A percentile compares a stretch with the other conserved stretches of the same genome.
phyloP scores from a whole-genome alignment of 2,888 invertebrate genomes.

The Drosophila yooni region DNA sequence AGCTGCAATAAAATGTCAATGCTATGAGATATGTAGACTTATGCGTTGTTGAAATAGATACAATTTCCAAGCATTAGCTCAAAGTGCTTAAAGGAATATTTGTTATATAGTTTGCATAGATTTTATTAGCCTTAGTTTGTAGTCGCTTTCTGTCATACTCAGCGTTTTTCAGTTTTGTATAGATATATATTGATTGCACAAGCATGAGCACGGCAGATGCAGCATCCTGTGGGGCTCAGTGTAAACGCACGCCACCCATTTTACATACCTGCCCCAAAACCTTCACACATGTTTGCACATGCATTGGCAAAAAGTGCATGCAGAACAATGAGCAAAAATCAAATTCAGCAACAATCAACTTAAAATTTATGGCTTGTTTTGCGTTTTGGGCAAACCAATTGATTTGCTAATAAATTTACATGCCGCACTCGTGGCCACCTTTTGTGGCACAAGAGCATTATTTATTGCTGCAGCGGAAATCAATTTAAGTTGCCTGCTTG shows the following conservation, averaged over 20 bases:
- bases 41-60: background rate
- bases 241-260: background rate
- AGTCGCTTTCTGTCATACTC: background rate
- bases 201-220: constrained; percentile 10
- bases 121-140: background rate
- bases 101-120: background rate
- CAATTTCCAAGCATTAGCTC: background rate
- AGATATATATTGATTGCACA: constrained; percentile 19
- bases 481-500: constrained; percentile 36
- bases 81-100: background rate
- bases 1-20: background rate
- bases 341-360: constrained; percentile 9
- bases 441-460: constrained; percentile 5
- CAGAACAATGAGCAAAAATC: constrained; percentile 33
- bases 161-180: background rate
- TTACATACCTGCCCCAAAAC: background rate
- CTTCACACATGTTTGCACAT: constrained; percentile 3
- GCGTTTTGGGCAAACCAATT: constrained; percentile 45
- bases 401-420: constrained; percentile 66
- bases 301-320: constrained; percentile 2
- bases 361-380: constrained; percentile 45
- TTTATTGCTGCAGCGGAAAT: constrained; percentile 37
- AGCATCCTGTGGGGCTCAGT: constrained; percentile 4
- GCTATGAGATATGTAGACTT: background rate
- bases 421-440: constrained; percentile 24